phyloP scores from a whole-genome alignment of 2,888 invertebrate genomes.

The Epinotia bilunana region DNA sequence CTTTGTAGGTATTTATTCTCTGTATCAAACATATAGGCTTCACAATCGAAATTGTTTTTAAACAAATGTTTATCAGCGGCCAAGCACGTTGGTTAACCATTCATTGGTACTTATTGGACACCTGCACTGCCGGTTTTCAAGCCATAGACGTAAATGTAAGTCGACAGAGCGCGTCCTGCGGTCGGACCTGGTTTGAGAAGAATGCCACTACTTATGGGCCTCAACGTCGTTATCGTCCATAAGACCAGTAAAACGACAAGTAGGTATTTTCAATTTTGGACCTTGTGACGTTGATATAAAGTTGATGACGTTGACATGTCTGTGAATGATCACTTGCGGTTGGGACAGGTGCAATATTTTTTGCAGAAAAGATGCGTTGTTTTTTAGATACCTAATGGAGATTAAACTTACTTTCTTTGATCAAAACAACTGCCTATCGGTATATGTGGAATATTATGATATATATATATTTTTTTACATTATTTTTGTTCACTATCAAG shows the following conservation, averaged over 20 bases:
- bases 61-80: background rate
- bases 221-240: conserved; percentile 8
- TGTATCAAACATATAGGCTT: no score
- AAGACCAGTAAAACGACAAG: background rate
- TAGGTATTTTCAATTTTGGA: background rate
- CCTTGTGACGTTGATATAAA: background rate
- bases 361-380: conserved; percentile 2
- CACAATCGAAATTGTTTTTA: background rate
- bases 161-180: conserved; percentile 5
- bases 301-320: background rate
- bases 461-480: background rate
- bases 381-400: conserved; percentile 13
- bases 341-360: conserved; percentile 18
- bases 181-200: background rate
- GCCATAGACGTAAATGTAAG: background rate
- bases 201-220: background rate
- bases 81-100: background rate
- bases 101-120: background rate
- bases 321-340: background rate
- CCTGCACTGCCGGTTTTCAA: conserved; percentile 19
- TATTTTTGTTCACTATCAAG: no score
- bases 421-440: background rate
- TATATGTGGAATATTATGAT: background rate
- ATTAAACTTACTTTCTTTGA: background rate
- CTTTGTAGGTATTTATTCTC: no score